A percentile compares a stretch with the other conserved stretches of the same genome.
phyloP scores from a whole-genome alignment of 2,113 vertebrate genomes.

The Rhabdomys dilectus region DNA sequence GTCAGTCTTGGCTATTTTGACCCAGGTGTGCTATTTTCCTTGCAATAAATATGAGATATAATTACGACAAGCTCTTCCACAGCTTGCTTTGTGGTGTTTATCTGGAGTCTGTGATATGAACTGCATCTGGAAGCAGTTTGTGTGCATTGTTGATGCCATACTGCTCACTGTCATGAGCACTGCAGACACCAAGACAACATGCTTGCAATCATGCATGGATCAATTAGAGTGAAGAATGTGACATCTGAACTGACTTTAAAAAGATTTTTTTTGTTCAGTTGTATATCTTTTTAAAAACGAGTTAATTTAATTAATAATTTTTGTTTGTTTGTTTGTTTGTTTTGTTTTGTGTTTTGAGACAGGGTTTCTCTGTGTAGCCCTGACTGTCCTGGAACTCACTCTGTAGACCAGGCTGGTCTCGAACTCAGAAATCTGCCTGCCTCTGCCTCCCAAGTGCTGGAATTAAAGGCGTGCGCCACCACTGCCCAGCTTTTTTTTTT shows the following conservation, averaged over 20 bases:
- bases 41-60: background rate
- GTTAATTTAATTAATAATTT: no score
- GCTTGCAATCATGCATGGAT: background rate
- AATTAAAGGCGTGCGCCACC: no score
- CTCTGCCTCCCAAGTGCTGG: no score
- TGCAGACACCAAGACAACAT: background rate
- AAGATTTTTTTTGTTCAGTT: background rate
- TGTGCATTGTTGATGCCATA: background rate
- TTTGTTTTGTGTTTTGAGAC: no score
- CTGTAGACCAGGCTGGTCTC: no score
- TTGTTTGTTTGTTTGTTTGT: no score
- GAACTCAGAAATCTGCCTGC: no score
- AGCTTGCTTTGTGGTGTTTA: rapidly evolving
- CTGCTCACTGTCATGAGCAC: background rate
- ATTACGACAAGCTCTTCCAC: background rate
- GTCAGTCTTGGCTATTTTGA: background rate
- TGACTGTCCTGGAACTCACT: no score
- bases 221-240: background rate
- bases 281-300: background rate
- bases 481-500: no score
- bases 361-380: no score
- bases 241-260: background rate
- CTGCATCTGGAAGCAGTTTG: background rate
- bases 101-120: background rate
- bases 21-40: background rate